Evolutionary conservation across 2,888 invertebrate species (phyloP), one percentile per base, ranked within the genome.

Genomic region (Chironomus tentans): DNA sequence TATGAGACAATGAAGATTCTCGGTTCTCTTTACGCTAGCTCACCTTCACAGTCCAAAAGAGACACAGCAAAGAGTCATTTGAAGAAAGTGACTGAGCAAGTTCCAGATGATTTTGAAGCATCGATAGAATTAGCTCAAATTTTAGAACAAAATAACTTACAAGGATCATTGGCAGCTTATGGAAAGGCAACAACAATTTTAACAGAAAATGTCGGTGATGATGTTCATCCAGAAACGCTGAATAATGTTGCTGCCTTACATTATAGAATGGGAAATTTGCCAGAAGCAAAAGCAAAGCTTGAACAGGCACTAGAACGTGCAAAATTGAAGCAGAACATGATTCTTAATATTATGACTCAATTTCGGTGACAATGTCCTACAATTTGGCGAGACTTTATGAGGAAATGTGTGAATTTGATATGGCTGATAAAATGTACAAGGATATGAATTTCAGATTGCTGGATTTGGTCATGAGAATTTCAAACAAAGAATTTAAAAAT

Each of bases 41-140:
- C 95, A 0, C 87, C 89, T 15, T 95, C 94, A 3, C 95, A 95
- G 82, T 91, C 94, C 0, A 95, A 95, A 83, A 87, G 97, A 7
- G 96, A 97, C 80, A 94, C 95, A 78, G 98, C 98, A 0, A 92
- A 95, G 82, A 93, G 93, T 80, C 95, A 97, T 83, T 86, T 99
- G 73, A 93, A 95, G 82, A 98, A 98, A 85, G 94, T 94, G 22
- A 97, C 98, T 0, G 97, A 97, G 81, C 95, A 97, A 84, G 96
- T 95, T 82, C 97, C 98, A 0, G 98, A 99, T 80, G 99, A 99
- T 83, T 95, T 98, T 2, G 99, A 99, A 83, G 98, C 98, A 0
- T 98, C 98, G 98, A 98, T 99, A 79, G 98, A 99, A 82, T 85
- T 98, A 78, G 99, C 99, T 0, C 98, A 99, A 86, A 97, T 99